Evolutionary conservation across 2,888 invertebrate species (phyloP).

Genomic region (Scaptomyza tumidula): DNA sequence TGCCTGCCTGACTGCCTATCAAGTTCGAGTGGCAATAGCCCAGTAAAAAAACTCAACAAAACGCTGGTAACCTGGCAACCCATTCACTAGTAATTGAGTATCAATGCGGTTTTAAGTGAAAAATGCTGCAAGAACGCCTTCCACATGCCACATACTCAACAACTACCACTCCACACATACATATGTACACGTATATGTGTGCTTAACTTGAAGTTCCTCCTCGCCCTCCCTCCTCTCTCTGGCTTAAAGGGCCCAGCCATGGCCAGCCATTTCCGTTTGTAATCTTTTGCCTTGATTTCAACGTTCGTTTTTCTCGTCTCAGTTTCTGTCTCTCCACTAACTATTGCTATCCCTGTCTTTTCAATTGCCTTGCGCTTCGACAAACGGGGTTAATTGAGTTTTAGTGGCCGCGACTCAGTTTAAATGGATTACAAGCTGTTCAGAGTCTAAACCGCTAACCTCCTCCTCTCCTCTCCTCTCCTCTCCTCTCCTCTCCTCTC

Average conservation of each 20-base stretch:
- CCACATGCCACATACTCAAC: conserved; percentile 1
- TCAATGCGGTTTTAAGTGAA: conserved; percentile 81
- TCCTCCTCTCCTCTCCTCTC: no score
- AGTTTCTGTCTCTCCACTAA: conserved; percentile 14
- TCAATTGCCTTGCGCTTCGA: conserved; percentile 64
- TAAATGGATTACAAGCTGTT: conserved; percentile 74
- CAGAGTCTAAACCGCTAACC: conserved; percentile 2
- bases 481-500: no score
- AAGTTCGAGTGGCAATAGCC: conserved; percentile 21
- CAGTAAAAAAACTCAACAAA: conserved; percentile 10
- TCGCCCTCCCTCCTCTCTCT: no score
- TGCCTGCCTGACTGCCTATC: conserved; percentile 4
- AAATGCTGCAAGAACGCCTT: conserved; percentile 56
- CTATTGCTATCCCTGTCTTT: conserved; percentile 28
- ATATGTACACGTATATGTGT: no score
- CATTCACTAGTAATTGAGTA: conserved; percentile 73
- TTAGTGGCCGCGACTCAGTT: conserved; percentile 78
- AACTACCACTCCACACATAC: neutral
- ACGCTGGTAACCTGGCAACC: conserved; percentile 44
- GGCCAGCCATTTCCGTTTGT: conserved; percentile 68
- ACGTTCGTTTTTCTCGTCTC: conserved; percentile 31
- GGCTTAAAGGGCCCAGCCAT: conserved; percentile 26
- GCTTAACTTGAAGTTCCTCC: neutral
- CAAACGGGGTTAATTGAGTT: conserved; percentile 82
- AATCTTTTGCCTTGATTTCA: conserved; percentile 76